Evolutionary conservation across 2,888 invertebrate genomes (phyloP).

Genomic region (Amblyteles armatorius): DNA sequence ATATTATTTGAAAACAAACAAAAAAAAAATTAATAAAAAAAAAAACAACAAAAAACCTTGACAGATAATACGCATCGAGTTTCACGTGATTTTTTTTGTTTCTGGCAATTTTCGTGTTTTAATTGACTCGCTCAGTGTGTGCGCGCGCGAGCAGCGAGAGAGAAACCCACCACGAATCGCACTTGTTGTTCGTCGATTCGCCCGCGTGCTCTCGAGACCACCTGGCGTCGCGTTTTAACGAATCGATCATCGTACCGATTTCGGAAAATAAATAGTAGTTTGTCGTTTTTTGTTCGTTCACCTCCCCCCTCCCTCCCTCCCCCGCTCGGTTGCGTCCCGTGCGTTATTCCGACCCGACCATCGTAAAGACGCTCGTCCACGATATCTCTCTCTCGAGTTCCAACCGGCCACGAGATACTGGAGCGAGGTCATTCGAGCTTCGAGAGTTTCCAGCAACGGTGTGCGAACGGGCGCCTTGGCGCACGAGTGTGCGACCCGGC

Average conservation of each 20-base stretch:
- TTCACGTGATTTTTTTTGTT: slow-evolving; percentile 11
- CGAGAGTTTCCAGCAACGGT: slow-evolving; percentile 38
- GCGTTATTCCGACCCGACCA: slow-evolving; percentile 25
- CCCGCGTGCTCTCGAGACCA: slow-evolving; percentile 41
- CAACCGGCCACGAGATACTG: slow-evolving; percentile 26
- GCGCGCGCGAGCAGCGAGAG: slow-evolving; percentile 24
- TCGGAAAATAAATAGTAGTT: not conserved
- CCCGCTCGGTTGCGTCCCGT: not conserved
- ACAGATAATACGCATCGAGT: not conserved
- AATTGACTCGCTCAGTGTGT: slow-evolving; percentile 6
- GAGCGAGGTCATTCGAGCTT: slow-evolving; percentile 42
- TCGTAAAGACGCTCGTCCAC: slow-evolving; percentile 18
- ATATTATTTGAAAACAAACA: not conserved
- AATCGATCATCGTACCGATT: not conserved
- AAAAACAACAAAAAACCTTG: not conserved
- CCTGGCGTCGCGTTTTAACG: slow-evolving; percentile 6
- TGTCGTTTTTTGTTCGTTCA: not conserved
- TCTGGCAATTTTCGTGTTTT: slow-evolving; percentile 1
- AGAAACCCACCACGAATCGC: slow-evolving; percentile 40
- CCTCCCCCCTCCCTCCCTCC: not conserved
- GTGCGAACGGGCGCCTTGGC: not conserved
- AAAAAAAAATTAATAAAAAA: not conserved
- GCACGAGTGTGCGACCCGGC: slow-evolving; percentile 4
- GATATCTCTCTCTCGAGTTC: slow-evolving; percentile 24
- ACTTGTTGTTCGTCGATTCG: slow-evolving; percentile 44